Percentiles rank a stretch among this genome's conserved stretches.
Evolutionary conservation across 2,113 vertebrate species (phyloP).

Genomic region (Panurus biarmicus): DNA sequence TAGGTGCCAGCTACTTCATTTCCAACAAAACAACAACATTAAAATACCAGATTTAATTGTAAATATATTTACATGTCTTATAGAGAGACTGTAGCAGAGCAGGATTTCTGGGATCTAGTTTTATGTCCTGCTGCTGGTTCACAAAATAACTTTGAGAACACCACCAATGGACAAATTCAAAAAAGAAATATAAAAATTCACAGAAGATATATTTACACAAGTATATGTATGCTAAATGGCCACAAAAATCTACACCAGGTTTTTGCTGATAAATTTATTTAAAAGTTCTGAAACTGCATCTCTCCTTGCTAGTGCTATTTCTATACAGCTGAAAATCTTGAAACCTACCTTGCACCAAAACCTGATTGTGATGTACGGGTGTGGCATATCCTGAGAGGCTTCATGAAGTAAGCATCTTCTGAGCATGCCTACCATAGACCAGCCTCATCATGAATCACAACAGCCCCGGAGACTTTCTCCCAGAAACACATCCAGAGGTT

Average conservation of each 20-base stretch:
- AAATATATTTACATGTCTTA: slow-evolving; percentile 35
- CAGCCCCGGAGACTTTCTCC: background rate
- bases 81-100: background rate
- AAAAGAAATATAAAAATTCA: background rate
- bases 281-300: background rate
- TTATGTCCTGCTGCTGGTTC: background rate
- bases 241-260: background rate
- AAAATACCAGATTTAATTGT: slow-evolving; percentile 12
- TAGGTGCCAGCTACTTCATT: background rate
- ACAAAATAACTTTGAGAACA: background rate
- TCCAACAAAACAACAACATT: background rate
- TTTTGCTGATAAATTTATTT: background rate
- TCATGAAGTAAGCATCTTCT: background rate
- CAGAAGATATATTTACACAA: background rate
- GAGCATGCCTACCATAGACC: background rate
- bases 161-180: background rate
- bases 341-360: background rate
- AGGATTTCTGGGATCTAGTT: slow-evolving; percentile 7
- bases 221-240: fast-evolving
- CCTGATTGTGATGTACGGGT: background rate
- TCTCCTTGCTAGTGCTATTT: background rate
- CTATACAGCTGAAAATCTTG: background rate
- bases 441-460: background rate
- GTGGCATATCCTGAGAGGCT: background rate
- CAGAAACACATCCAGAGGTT: background rate